phyloP scores from a whole-genome alignment of 2,888 invertebrate genomes.

The Branchellion lobata region DNA sequence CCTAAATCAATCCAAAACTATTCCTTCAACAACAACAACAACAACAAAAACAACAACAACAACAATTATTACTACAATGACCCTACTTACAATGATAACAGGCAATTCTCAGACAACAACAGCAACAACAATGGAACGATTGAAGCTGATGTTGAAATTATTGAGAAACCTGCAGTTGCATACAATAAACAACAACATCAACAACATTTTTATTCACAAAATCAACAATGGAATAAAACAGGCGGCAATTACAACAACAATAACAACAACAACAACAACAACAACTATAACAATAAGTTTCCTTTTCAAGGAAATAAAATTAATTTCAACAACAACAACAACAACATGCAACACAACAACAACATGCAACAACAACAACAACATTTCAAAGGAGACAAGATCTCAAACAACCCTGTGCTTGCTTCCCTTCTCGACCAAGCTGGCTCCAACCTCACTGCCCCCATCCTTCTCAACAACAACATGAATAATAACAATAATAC shows the following conservation, averaged over 20 bases:
- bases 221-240: background rate
- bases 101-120: background rate
- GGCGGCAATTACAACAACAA: background rate
- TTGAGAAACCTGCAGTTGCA: slow-evolving; percentile 8
- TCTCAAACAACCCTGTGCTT: slow-evolving; percentile 57
- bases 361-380: slow-evolving; percentile 29
- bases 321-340: slow-evolving; percentile 4
- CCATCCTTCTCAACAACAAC: background rate
- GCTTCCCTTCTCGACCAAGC: slow-evolving; percentile 58
- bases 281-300: slow-evolving; percentile 15
- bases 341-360: background rate
- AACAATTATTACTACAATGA: slow-evolving; percentile 2
- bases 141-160: slow-evolving; percentile 28
- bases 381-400: slow-evolving; percentile 49
- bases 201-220: background rate
- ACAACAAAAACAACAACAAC: background rate
- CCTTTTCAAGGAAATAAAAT: background rate
- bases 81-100: background rate
- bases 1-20: background rate
- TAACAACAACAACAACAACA: slow-evolving; percentile 1
- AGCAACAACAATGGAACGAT: background rate
- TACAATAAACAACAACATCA: background rate
- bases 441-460: background rate
- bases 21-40: too few species aligned
- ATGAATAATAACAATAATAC: background rate